Percentiles rank a stretch among this genome's conserved stretches.
These are phyloP conservation scores for Harlomillsia oculata DNA, from an alignment of 1,140 invertebrate genomes.

Conservation along the genomic window DNA sequence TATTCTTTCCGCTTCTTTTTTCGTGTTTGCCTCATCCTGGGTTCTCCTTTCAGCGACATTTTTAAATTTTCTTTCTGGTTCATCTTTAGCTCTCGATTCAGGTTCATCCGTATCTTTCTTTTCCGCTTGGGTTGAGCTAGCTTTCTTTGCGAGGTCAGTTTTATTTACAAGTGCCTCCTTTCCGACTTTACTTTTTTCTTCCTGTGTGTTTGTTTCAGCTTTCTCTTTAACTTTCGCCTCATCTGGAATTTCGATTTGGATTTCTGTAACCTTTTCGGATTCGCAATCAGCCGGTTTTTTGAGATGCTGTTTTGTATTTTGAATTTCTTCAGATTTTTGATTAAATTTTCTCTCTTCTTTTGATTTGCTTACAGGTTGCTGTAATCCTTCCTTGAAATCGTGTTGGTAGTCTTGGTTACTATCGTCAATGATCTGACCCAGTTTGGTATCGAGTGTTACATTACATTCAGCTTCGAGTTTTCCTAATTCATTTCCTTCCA, in stretches of 20 bases:
- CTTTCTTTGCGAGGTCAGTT: not conserved
- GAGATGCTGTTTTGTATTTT: not conserved
- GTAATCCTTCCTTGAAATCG: not conserved
- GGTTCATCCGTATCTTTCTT: constrained; percentile 33
- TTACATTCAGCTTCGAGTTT: not conserved
- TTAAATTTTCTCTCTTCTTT: not conserved
- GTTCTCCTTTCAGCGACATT: constrained; percentile 34
- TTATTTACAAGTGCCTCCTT: not conserved
- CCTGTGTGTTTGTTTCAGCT: constrained; percentile 21
- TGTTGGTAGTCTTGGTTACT: too few species aligned
- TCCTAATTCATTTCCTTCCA: not conserved
- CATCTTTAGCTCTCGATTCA: constrained; percentile 28
- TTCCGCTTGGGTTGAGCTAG: not conserved
- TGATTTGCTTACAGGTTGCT: not conserved
- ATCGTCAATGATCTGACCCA: too few species aligned
- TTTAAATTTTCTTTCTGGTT: constrained; percentile 22
- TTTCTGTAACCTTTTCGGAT: constrained; percentile 17
- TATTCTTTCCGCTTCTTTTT: constrained; percentile 26
- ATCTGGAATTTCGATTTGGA: not conserved
- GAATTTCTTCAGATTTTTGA: not conserved
- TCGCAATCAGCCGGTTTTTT: not conserved
- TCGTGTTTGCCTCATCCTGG: constrained; percentile 34
- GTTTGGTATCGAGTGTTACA: not conserved
- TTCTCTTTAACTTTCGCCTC: constrained; percentile 21
- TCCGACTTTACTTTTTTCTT: not conserved